Conservation (phyloP, 1,140 invertebrate species). For the Anthonomus grandis region DNA sequence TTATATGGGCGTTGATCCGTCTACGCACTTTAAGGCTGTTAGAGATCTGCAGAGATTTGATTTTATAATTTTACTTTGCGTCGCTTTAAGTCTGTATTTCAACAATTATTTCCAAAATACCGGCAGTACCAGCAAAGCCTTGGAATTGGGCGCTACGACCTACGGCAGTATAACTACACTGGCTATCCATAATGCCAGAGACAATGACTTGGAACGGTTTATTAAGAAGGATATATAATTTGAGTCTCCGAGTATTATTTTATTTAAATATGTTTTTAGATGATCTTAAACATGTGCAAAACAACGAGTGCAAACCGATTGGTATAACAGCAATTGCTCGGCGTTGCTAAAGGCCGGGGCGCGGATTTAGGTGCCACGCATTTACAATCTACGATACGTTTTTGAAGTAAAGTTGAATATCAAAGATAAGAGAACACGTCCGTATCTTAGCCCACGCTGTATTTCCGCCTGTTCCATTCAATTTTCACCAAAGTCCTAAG, state of each 20-base stretch:
- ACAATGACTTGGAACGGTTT: constrained; percentile 46
- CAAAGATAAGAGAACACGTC: too few relatives aligned
- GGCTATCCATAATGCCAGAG: constrained; percentile 50
- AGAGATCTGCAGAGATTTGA: constrained; percentile 60
- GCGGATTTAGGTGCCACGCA: too few relatives aligned
- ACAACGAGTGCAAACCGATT: constrained; percentile 51
- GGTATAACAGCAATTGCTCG: constrained; percentile 63
- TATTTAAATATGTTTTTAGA: too few relatives aligned
- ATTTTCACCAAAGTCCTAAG: too few relatives aligned
- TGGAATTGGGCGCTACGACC: constrained; percentile 55
- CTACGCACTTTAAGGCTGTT: constrained; percentile 55
- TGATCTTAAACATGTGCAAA: too few relatives aligned
- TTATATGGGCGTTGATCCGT: constrained; percentile 54
- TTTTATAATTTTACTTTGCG: constrained; percentile 60
- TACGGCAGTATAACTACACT: constrained; percentile 53
- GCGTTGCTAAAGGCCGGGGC: too few relatives aligned
- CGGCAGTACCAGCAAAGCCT: constrained; percentile 56
- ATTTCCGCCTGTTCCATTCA: too few relatives aligned
- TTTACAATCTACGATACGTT: too few relatives aligned
- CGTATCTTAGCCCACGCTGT: too few relatives aligned
- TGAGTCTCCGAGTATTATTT: not conserved
- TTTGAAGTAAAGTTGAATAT: too few relatives aligned
- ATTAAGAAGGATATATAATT: constrained; percentile 2
- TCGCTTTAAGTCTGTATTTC: constrained; percentile 64
- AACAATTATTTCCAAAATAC: constrained; percentile 59